Percentiles rank a stretch among this genome's conserved stretches.
Conservation (phyloP, 2,113 vertebrate species). For the Mystacornis crossleyi region DNA sequence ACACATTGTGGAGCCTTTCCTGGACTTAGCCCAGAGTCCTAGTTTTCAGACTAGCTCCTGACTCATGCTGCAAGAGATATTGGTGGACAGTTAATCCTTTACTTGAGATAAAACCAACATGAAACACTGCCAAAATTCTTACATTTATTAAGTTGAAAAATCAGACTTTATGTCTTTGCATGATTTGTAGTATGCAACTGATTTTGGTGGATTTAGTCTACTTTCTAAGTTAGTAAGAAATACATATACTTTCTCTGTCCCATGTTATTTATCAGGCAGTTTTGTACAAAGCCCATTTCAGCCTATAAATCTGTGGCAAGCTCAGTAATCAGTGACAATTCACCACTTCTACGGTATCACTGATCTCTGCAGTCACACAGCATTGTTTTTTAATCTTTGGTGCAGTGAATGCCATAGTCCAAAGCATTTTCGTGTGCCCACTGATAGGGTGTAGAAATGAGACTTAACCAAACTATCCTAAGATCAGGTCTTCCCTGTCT, state of each 20-base stretch:
- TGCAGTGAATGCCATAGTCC: neutral
- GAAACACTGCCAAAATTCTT: neutral
- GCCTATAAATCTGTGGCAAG: neutral
- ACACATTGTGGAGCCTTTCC: neutral
- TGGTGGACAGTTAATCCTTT: neutral
- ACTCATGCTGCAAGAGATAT: neutral
- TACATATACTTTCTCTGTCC: neutral
- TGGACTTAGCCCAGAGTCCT: neutral
- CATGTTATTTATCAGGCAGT: neutral
- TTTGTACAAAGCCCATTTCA: neutral
- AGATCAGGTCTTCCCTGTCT: neutral
- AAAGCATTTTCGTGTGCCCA: neutral
- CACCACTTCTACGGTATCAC: neutral
- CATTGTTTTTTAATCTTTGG: neutral
- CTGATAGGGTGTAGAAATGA: neutral
- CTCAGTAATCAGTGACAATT: neutral
- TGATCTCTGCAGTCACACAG: neutral
- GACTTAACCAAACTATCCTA: neutral
- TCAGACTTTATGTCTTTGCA: neutral
- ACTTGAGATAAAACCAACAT: neutral
- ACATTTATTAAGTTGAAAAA: neutral
- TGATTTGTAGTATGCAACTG: neutral
- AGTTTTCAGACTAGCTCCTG: conserved; percentile 23
- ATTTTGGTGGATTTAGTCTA: neutral
- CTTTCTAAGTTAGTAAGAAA: neutral